A percentile compares a stretch with the other conserved stretches of the same genome.
phyloP scores from a whole-genome alignment of 2,888 invertebrate genomes.

The Argyresthia albistria region DNA sequence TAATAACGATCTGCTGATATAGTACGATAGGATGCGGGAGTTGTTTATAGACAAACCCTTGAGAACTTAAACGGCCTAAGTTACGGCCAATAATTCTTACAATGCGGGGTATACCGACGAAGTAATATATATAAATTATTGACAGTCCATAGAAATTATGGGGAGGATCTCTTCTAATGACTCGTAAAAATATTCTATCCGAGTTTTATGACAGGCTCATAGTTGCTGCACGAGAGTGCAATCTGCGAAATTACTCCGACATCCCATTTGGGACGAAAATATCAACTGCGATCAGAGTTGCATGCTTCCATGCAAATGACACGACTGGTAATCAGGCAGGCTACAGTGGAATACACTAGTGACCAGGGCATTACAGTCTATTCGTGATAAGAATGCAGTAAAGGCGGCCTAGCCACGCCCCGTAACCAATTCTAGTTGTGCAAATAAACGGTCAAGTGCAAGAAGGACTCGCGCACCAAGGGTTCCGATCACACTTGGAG shows the following conservation, averaged over 20 bases:
- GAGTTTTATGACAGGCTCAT: neutral
- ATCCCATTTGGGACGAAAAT: too few species aligned
- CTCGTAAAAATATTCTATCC: conserved; percentile 1
- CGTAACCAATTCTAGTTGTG: too few species aligned
- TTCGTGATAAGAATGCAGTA: too few species aligned
- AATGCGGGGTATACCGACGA: neutral
- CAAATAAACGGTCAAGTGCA: too few species aligned
- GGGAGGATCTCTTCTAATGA: neutral
- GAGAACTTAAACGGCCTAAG: neutral
- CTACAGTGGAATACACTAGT: too few species aligned
- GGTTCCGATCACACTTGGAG: too few species aligned
- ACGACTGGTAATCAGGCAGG: too few species aligned
- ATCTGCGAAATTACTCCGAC: neutral
- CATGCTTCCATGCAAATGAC: too few species aligned
- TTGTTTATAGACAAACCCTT: neutral
- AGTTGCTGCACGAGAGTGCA: neutral
- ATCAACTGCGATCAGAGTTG: too few species aligned
- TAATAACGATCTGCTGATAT: conserved; percentile 18
- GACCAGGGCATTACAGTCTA: too few species aligned
- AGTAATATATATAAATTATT: conserved; percentile 1
- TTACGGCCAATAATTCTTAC: neutral
- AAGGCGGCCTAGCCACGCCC: too few species aligned
- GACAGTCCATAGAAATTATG: neutral
- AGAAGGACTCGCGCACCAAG: too few species aligned
- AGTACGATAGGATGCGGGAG: neutral